These are phyloP conservation scores for Drosophila fungiperda DNA, from an alignment of 2,888 invertebrate genomes.

Conservation along the genomic window DNA sequence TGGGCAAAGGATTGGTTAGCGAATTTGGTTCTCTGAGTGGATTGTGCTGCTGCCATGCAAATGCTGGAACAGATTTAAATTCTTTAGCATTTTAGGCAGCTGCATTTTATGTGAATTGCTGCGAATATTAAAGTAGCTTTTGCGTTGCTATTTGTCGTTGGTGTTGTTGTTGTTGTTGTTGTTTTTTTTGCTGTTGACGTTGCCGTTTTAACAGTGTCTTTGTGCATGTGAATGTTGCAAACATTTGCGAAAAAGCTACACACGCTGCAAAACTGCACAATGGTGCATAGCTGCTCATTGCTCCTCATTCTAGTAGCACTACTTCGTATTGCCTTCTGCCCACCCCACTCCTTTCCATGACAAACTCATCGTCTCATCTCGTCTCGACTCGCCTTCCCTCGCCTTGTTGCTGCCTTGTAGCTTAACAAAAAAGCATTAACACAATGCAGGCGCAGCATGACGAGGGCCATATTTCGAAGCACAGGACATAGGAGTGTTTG, in stretches of 20 bases:
- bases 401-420: slow-evolving; percentile 61
- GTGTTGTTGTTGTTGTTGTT: slow-evolving; percentile 37
- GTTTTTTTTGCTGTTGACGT: slow-evolving; percentile 33
- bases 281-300: slow-evolving; percentile 54
- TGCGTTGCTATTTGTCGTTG: slow-evolving; percentile 29
- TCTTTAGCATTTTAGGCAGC: slow-evolving; percentile 51
- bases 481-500: slow-evolving; percentile 33
- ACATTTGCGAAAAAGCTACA: slow-evolving; percentile 75
- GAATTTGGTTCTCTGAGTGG: slow-evolving; percentile 45
- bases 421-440: slow-evolving; percentile 81
- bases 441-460: slow-evolving; percentile 81
- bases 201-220: slow-evolving; percentile 41
- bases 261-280: slow-evolving; percentile 78
- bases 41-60: slow-evolving; percentile 41
- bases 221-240: slow-evolving; percentile 56
- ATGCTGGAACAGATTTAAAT: slow-evolving; percentile 38
- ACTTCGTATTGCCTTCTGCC: slow-evolving; percentile 35
- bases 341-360: background rate
- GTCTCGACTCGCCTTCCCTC: background rate
- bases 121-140: slow-evolving; percentile 73
- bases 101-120: slow-evolving; percentile 65
- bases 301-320: slow-evolving; percentile 41
- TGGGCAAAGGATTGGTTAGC: slow-evolving; percentile 25
- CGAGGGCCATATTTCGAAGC: slow-evolving; percentile 59
- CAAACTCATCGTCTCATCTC: background rate